Conservation (phyloP, 1,140 invertebrate genomes). For the Diploscapter pachys region DNA sequence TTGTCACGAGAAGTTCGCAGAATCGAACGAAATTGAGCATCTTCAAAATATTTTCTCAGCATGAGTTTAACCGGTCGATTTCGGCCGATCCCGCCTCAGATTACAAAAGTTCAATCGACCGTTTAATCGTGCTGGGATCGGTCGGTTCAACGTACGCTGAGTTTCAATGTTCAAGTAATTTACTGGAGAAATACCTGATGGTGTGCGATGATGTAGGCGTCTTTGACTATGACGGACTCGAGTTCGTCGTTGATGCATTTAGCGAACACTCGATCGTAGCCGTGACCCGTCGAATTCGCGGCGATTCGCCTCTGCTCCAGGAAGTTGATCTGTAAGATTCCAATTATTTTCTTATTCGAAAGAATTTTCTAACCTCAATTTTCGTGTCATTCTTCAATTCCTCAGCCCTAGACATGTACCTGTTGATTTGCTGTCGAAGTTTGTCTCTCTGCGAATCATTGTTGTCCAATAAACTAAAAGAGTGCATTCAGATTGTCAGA, state of each 20-base stretch:
- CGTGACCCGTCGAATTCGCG: slow-evolving; percentile 72
- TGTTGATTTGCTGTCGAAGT: slow-evolving; percentile 65
- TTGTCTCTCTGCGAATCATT: slow-evolving; percentile 67
- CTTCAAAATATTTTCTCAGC: slow-evolving; percentile 63
- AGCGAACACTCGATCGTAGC: slow-evolving; percentile 76
- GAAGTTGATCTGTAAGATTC: not conserved
- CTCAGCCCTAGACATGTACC: slow-evolving; percentile 80
- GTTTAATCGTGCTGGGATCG: too few species aligned
- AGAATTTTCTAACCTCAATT: not conserved
- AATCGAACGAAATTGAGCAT: slow-evolving; percentile 80
- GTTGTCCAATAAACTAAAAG: not conserved
- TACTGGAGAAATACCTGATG: slow-evolving; percentile 72
- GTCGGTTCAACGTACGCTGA: too few species aligned
- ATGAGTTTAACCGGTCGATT: too few species aligned
- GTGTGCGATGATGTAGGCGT: slow-evolving; percentile 77
- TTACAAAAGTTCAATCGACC: too few species aligned
- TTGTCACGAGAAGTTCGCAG: slow-evolving; percentile 75
- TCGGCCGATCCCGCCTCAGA: too few species aligned
- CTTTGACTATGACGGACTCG: slow-evolving; percentile 73
- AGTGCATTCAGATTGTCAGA: slow-evolving; percentile 55
- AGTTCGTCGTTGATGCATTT: slow-evolving; percentile 74
- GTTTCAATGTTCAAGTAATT: slow-evolving; percentile 1
- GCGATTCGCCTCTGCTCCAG: slow-evolving; percentile 77
- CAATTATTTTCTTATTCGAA: not conserved
- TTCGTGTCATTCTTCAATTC: slow-evolving; percentile 61